These are phyloP conservation scores for Pseudorhombus dupliciocellatus DNA, from an alignment of 2,113 vertebrate species.

Conservation along the genomic window DNA sequence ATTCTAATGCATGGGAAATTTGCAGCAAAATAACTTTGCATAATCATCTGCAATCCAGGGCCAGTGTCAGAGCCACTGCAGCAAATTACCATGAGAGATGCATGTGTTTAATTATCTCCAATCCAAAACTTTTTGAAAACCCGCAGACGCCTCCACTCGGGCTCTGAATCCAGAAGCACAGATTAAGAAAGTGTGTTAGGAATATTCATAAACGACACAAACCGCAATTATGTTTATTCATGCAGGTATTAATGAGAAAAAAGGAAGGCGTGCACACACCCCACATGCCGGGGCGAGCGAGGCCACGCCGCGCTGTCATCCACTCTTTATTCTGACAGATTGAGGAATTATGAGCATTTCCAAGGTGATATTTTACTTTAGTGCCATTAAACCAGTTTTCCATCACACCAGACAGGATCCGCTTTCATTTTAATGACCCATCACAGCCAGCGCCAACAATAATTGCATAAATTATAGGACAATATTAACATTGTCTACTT, in stretches of 20 bases:
- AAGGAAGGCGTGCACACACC: not conserved
- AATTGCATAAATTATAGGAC: not conserved
- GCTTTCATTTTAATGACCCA: constrained; percentile 29
- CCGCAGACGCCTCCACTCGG: not conserved
- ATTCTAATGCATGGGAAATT: not conserved
- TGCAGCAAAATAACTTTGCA: not conserved
- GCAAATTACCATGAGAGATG: constrained; percentile 11
- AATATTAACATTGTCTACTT: not conserved
- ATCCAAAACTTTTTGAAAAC: constrained; percentile 13
- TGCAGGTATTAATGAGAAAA: constrained; percentile 33
- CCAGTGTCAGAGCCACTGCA: constrained; percentile 7
- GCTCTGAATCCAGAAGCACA: not conserved
- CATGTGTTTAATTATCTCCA: constrained; percentile 23
- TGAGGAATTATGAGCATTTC: not conserved
- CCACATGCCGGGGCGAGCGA: not conserved
- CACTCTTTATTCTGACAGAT: constrained; percentile 1
- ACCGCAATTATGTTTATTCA: constrained; percentile 32
- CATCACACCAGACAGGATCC: not conserved
- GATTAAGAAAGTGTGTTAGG: constrained; percentile 9
- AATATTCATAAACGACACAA: constrained; percentile 12
- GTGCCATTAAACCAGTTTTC: constrained; percentile 1
- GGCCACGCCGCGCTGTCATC: not conserved
- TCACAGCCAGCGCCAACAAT: constrained; percentile 19
- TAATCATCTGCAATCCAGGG: constrained; percentile 20
- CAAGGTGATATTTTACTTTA: constrained; percentile 20